Evolutionary conservation across 2,113 vertebrate species (phyloP), one percentile per base, ranked within the genome.

Genomic region (Pseudorasbora parva): DNA sequence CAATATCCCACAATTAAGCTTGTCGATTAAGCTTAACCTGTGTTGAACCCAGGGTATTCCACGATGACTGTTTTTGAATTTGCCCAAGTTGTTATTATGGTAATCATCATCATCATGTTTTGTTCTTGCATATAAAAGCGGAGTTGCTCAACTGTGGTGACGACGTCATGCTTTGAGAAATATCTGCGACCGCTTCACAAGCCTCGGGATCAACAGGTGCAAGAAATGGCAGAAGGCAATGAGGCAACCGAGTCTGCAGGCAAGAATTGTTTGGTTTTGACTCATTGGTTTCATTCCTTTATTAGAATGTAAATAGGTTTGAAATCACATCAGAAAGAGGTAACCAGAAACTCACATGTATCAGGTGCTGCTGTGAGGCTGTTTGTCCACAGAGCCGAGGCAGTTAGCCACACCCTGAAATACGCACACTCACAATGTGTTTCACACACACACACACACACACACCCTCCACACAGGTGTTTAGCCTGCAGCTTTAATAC

Each of bases 401-500:
- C 56, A 62, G 73, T 85, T 72, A 33, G 41, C 60, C 78, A 54
- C 85, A 64, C 71, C 82, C 72, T 37, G 37, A 76, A 60, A 59
- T 47, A 12, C 75, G 47, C 49, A 71, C 54, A 69, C 69, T 27
- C 57, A 80, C 37, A 9, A 60, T 21, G 23, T 49, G 57, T 79
- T 66, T 79, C 78, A 69, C 71, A 76, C 59, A 77, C 64, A 72
- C 83, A 85, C 75, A 80, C 82, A 81, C 60, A 69, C 85, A 76
- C 30, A n/a, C n/a, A n/a, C 77, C 47, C 30, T 14, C 21, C 12
- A 27, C 86, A 87, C 88, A 88, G 88, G 88, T 88, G 88, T 88
- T 88, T 87, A 85, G 88, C 88, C 86, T 85, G 80, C 82, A 87
- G 88, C 76, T 59, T 81, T 81, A 84, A 45, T 85, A 82, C 85